Percentiles rank a stretch among this genome's conserved stretches.
Evolutionary conservation across 2,888 invertebrate genomes (phyloP).

Genomic region (Nymphalis urticae): DNA sequence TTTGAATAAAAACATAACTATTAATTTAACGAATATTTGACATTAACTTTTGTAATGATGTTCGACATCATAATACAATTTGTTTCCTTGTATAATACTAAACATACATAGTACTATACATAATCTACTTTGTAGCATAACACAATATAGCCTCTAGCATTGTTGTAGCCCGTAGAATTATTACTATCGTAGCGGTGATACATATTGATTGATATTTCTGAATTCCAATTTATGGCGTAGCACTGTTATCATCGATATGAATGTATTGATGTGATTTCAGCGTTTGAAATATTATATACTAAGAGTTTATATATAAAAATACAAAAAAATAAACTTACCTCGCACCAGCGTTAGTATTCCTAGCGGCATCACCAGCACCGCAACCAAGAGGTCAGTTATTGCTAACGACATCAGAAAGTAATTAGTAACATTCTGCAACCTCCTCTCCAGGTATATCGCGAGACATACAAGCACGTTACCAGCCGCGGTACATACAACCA

Average conservation of each 20-base stretch:
- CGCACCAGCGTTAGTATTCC: slow-evolving; percentile 90
- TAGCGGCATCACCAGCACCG: slow-evolving; percentile 96
- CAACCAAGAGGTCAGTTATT: slow-evolving; percentile 96
- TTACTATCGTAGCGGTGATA: not conserved
- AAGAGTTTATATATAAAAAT: not conserved
- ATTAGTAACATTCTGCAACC: slow-evolving; percentile 97
- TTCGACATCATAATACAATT: too few relatives aligned
- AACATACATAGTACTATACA: too few relatives aligned
- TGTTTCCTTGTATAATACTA: too few relatives aligned
- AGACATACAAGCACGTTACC: slow-evolving; percentile 97
- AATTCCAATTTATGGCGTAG: too few relatives aligned
- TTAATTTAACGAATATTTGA: too few relatives aligned
- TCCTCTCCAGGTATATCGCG: slow-evolving; percentile 94
- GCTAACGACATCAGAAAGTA: slow-evolving; percentile 98
- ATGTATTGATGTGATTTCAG: not conserved
- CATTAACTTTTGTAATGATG: too few relatives aligned
- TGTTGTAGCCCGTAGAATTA: not conserved
- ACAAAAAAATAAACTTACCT: slow-evolving; percentile 83
- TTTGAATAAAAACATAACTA: too few relatives aligned
- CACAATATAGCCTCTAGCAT: not conserved
- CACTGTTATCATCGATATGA: not conserved
- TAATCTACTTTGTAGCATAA: not conserved
- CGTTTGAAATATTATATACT: not conserved
- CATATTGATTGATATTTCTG: not conserved
- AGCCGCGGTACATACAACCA: slow-evolving; percentile 92